These are phyloP conservation scores for Sinocyclocheilus maitianheensis DNA, from an alignment of 2,113 vertebrate genomes.

Conservation along the genomic window DNA sequence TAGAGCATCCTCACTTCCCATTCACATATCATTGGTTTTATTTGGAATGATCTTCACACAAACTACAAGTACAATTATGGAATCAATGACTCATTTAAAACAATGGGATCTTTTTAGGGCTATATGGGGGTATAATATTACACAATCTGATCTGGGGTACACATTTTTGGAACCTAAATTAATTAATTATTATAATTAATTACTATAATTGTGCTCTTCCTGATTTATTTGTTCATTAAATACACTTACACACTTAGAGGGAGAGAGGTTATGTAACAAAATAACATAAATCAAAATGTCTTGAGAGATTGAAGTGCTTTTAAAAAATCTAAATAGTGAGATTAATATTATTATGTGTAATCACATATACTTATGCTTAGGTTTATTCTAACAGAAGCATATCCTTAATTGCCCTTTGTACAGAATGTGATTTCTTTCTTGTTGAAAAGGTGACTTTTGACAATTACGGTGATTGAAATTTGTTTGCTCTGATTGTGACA, in stretches of 20 bases:
- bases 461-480: constrained; percentile 2
- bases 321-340: not conserved
- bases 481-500: constrained; percentile 2
- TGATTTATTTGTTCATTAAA: constrained; percentile 11
- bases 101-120: not conserved
- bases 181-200: constrained; percentile 27
- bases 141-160: constrained; percentile 11
- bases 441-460: not conserved
- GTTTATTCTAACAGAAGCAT: not conserved
- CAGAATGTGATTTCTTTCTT: not conserved
- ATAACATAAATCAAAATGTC: constrained; percentile 8
- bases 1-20: constrained; percentile 78
- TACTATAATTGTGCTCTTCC: constrained; percentile 1
- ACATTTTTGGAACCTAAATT: constrained; percentile 24
- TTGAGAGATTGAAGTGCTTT: constrained; percentile 22
- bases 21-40: constrained; percentile 90
- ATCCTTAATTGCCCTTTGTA: constrained; percentile 3
- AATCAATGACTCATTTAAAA: constrained; percentile 20
- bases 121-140: not conserved
- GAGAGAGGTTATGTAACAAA: not conserved
- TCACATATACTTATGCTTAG: not conserved
- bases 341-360: not conserved
- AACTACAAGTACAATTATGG: constrained; percentile 83
- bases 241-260: not conserved
- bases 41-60: constrained; percentile 84